These are phyloP conservation scores for Pristiophorus japonicus DNA, from an alignment of 2,113 vertebrate species.

Conservation along the genomic window DNA sequence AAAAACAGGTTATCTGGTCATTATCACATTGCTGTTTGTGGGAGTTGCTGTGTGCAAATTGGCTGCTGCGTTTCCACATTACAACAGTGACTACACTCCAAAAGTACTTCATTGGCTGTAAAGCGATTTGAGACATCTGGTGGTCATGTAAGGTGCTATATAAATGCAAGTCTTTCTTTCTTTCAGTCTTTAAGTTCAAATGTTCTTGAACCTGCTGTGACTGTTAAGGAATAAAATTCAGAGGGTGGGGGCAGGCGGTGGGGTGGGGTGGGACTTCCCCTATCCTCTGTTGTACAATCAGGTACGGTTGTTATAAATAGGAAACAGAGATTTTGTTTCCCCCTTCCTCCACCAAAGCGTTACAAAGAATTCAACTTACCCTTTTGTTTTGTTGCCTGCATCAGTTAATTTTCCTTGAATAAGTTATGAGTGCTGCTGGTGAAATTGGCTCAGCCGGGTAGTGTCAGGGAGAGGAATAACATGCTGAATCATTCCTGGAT, in stretches of 20 bases:
- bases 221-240: not conserved
- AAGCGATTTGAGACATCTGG: too few relatives aligned
- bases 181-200: too few relatives aligned
- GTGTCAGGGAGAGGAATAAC: not conserved
- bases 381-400: not conserved
- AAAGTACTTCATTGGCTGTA: too few relatives aligned
- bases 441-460: not conserved
- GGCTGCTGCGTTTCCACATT: too few relatives aligned
- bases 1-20: too few relatives aligned
- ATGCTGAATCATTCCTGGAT: slow-evolving; percentile 8
- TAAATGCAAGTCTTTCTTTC: too few relatives aligned
- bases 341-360: not conserved
- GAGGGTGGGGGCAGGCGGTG: not conserved
- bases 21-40: too few relatives aligned
- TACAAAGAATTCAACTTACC: not conserved
- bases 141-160: too few relatives aligned
- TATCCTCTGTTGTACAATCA: not conserved
- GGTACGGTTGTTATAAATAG: not conserved
- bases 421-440: not conserved
- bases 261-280: too few relatives aligned
- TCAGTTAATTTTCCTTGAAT: not conserved
- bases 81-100: too few relatives aligned
- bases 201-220: not conserved
- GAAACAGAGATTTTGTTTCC: not conserved
- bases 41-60: too few relatives aligned